Base-by-base conservation (phyloP, 2,888 invertebrate genomes). In the Phortica magna region DNA sequence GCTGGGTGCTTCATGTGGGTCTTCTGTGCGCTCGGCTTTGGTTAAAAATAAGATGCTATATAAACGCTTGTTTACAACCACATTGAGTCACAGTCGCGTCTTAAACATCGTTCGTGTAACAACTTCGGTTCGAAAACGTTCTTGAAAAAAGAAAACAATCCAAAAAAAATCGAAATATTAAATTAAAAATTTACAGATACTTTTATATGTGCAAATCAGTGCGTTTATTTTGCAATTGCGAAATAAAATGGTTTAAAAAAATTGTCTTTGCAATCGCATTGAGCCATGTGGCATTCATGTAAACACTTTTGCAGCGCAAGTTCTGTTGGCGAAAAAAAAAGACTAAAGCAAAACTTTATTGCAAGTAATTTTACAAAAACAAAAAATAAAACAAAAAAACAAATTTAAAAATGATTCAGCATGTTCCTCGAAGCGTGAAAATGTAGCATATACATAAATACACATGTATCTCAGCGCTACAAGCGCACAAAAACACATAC, bases 11-110 rank as follows among this genome's bases (percentile, higher is more conserved):
- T 87, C 85, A 86, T 87, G 83, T 84, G 85, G 85, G 84, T 87
- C 81, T 81, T 48, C 55, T 57, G 2, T 22, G 19, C 76, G 6
- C 43, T 14, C 53, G 70, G 22, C 55, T 68, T 59, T 68, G 74
- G 81, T 83, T 83, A 83, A 84, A 87, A 83, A 88, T 86, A 85
- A 81, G 84, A 82, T 82, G 80, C 81, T 83, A 88, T 90, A 89
- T 89, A 90, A 89, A 85, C 78, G 76, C 83, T 77, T 87, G 84
- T 84, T 89, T 89, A 85, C 81, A 82, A 71, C 77, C 78, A 77
- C 81, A 77, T 76, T 72, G 80, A 79, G 79, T 80, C 75, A 81
- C 88, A 89, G 89, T 89, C 82, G 83, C 77, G 74, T 80, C 83
- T 83, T 72, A 83, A 80, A 79, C 78, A 61, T 81, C 81, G 70